Base-by-base conservation (phyloP, 2,113 vertebrate genomes). In the Thamnaconus septentrionalis region DNA sequence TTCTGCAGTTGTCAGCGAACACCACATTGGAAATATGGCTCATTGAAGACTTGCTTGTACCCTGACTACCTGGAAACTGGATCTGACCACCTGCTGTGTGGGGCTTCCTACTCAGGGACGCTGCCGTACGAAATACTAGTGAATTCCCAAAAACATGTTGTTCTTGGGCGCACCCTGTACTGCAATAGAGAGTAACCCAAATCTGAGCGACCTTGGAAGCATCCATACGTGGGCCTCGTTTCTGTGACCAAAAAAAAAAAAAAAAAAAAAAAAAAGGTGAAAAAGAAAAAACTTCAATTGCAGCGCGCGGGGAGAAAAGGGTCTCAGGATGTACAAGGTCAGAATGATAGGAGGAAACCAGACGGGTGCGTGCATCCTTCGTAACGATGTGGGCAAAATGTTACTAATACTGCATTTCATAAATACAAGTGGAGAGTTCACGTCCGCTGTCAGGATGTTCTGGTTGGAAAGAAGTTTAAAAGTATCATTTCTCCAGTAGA, bases 381-480 rank as follows among this genome's bases (percentile, higher is more conserved):
- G 18, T 50, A 84, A 66, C 66, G 53, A 61, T 55, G 74, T 79
- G 82, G 79, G 76, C 68, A 65, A 73, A 82, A 72, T 53, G 63
- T 41, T 58, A 52, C 53, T 79, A 74, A 83, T 83, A 85, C 83
- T 83, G 78, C 61, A 76, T 70, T 77, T 66, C 82, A 81, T 85
- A 84, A 86, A 87, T 76, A 86, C 51, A 78, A 81, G 71, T 53
- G 51, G 78, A 46, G 61, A 81, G 79, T 63, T 69, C 18, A 79
- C 78, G 66, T 70, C 54, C 59, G 69, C 71, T 75, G 71, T 80
- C 71, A 78, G 71, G 55, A 78, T 81, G 59, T 76, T 83, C 64
- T 80, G 18, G 18, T 31, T 31, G 18, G 48, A 50, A 48, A 9
- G 46, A 48, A 10, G 48, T 11, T 11, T 71, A 39, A 78, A 78